Base-by-base conservation (phyloP, 2,888 invertebrate genomes). In the Coremacera marginata region DNA sequence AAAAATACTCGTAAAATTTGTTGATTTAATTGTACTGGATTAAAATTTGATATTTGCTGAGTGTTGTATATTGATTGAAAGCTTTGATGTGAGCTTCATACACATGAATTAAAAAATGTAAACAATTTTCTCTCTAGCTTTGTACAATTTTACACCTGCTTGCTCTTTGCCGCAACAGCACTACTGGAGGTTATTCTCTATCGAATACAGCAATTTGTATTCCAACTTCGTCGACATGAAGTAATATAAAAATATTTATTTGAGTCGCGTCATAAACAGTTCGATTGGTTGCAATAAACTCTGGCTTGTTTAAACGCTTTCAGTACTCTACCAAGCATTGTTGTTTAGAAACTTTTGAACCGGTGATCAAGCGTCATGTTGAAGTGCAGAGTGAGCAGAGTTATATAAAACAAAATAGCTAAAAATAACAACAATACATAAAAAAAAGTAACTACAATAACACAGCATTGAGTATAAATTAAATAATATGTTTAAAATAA, bases 171-270 rank as follows among this genome's bases (percentile, higher is more conserved):
- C 44, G 14, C 44, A 11, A 11, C 44, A 11, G 44, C 44, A 44
- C 44, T 37, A 27, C 19, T 37, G 19, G 63, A 65, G 63, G 37
- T 37, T 65, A 16, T 60, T 14, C 19, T 60, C 27, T 1, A 14
- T 34, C 8, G n/a, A 65, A 65, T n/a, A 65, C 31, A n/a, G 34
- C 67, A n/a, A 71, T 71, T 71, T 37, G 71, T 71, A 71, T 71
- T 19, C 71, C 31, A 55, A 57, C 19, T 51, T 16, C 25, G 68
- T 68, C 16, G 34, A 14, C 51, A 67, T 22, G 27, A 68, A 51
- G 68, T 68, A 14, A 51, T 25, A 9, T 51, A 51, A 68, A 51
- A 27, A 68, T 25, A 68, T 25, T 68, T 25, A 19, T 63, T 25
- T 8, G 68, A 51, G 25, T 49, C 51, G 49, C 51, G 44, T 68